Base-by-base conservation (phyloP, 2,888 invertebrate genomes). In the Stratiomys singularior region DNA sequence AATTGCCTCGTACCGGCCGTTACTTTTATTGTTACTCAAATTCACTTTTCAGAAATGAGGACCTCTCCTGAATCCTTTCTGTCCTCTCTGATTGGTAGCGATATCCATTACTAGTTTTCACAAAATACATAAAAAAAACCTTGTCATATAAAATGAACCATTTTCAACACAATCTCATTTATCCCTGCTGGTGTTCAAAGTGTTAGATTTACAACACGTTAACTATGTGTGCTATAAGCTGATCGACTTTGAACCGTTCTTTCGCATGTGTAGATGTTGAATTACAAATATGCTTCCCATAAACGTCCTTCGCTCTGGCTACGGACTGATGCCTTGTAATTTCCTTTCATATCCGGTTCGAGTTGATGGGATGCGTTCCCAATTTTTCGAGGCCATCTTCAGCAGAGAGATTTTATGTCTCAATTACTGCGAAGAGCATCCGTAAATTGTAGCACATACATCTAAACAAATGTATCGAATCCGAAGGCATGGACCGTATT, bases 321-420 rank as follows among this genome's bases (percentile, higher is more conserved):
- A 23, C 67, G 58, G 66, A 78, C 76, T 76, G 78, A 78, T 69
- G 78, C 44, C 69, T 21, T 58, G 67, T 76, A 78, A 76, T 78
- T 78, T 78, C 58, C 76, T 76, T 60, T 76, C 58, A 60, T 69
- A 76, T 78, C 71, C 78, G 76, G 18, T 78, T 60, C 76, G 30
- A 67, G 27, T 28, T 78, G 76, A 52, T 27, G 64, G 46, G 63
- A 76, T 76, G 64, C 76, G 64, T 64, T 76, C 47, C 47, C 63
- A 63, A 76, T 76, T 76, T 74, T 74, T 74, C 74, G 60, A 44
- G 69, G 30, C 74, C 58, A 58, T 58, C 74, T 60, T 27, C 52
- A 60, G 60, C 27, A 44, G 58, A 44, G 44, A 74, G 74, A 60
- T 74, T 58, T 74, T 74, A 74, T 74, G 74, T 74, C 60, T 74